phyloP scores from a whole-genome alignment of 2,113 vertebrate genomes.

The Carassius auratus region DNA sequence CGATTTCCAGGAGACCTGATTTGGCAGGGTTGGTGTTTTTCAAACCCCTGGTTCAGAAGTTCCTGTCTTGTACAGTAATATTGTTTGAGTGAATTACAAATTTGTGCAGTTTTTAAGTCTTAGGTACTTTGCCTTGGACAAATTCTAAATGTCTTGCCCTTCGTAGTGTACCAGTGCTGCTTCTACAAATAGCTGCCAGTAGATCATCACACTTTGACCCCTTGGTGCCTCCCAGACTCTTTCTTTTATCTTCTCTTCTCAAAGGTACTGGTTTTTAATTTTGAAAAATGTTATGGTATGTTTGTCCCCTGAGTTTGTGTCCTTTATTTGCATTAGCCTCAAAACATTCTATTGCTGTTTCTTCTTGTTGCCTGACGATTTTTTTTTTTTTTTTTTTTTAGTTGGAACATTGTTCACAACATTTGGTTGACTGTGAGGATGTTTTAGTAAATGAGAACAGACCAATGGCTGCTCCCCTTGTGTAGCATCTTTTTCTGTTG shows the following conservation, averaged over 20 bases:
- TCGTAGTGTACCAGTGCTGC: constrained; percentile 79
- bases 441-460: constrained; percentile 53
- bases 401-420: constrained; percentile 74
- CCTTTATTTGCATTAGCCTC: constrained; percentile 81
- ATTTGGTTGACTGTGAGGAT: constrained; percentile 54
- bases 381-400: constrained; percentile 73
- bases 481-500: constrained; percentile 57
- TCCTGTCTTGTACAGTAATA: not conserved
- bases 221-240: constrained; percentile 65
- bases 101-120: not conserved
- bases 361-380: constrained; percentile 82
- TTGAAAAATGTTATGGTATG: constrained; percentile 83
- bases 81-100: not conserved
- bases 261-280: constrained; percentile 79
- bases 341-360: constrained; percentile 66
- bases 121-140: not conserved
- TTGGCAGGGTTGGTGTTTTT: not conserved
- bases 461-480: constrained; percentile 57
- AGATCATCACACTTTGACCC: constrained; percentile 81
- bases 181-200: constrained; percentile 86
- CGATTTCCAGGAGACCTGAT: not conserved
- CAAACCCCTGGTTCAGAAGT: not conserved
- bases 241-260: constrained; percentile 76
- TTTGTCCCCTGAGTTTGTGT: constrained; percentile 75
- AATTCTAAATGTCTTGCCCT: constrained; percentile 71